These are phyloP conservation scores for Gymnoscopelus microlampas DNA, from an alignment of 2,797 vertebrate species.

Conservation along the genomic window DNA sequence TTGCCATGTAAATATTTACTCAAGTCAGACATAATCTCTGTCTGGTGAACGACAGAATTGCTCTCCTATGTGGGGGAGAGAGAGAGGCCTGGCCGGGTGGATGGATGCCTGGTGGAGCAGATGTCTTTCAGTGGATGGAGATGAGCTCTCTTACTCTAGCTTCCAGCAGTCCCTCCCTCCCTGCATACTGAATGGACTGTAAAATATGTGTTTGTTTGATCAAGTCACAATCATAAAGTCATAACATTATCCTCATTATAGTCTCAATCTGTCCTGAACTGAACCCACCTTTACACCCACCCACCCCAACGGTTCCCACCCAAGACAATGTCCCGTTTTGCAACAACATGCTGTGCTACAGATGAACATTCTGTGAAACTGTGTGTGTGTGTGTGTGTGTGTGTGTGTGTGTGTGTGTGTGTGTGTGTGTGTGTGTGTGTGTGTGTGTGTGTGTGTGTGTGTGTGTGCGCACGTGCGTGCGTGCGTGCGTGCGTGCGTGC, in stretches of 20 bases:
- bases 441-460: too few species aligned
- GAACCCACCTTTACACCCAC: not conserved
- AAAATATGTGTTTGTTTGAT: conserved; percentile 21
- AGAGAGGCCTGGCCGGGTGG: not conserved
- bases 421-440: not conserved
- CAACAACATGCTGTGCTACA: conserved; percentile 27
- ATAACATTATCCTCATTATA: conserved; percentile 17
- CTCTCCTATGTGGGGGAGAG: not conserved
- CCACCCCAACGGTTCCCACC: conserved; percentile 35
- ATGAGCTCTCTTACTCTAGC: conserved; percentile 22
- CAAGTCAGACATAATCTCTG: conserved; percentile 64
- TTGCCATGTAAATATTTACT: conserved; percentile 66
- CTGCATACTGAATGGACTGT: not conserved
- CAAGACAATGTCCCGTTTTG: conserved; percentile 20
- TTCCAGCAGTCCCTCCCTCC: conserved; percentile 32
- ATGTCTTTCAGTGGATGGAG: not conserved
- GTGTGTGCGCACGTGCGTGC: too few species aligned
- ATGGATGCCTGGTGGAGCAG: too few species aligned
- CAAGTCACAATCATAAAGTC: conserved; percentile 7
- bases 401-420: too few species aligned
- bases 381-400: not conserved
- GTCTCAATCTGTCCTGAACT: conserved; percentile 25
- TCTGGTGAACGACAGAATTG: conserved; percentile 17
- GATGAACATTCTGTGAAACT: too few species aligned
- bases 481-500: too few species aligned